Evolutionary conservation across 2,888 invertebrate species (phyloP).

Genomic region (Crepidodera aurea): DNA sequence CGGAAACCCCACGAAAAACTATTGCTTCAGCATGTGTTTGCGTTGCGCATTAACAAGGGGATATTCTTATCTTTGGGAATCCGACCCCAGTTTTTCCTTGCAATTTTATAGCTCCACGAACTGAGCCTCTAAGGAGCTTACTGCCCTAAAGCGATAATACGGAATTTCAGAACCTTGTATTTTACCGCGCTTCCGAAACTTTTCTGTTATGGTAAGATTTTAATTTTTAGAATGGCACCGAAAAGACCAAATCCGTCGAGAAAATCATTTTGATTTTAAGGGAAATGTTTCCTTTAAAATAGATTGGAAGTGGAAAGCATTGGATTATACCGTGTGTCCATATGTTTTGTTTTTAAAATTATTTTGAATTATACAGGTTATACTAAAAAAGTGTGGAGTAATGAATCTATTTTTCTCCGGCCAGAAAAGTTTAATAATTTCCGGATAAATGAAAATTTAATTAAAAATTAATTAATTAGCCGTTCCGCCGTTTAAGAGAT

Average conservation of each 20-base stretch:
- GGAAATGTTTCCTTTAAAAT: no score
- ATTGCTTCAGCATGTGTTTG: conserved; percentile 6
- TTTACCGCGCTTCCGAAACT: neutral
- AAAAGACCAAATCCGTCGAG: neutral
- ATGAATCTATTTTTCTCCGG: no score
- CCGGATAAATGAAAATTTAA: no score
- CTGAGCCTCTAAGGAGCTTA: conserved; percentile 14
- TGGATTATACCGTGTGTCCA: no score
- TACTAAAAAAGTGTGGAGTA: no score
- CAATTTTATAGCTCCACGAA: conserved; percentile 10
- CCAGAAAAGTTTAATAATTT: no score
- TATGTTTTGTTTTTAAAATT: no score
- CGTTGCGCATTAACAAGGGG: conserved; percentile 7
- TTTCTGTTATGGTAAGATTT: conserved; percentile 14
- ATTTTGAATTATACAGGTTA: no score
- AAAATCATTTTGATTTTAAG: no score
- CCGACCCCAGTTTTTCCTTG: conserved; percentile 17
- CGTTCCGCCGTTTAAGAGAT: no score
- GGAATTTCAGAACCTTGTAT: conserved; percentile 14
- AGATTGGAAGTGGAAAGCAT: no score
- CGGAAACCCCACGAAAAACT: neutral
- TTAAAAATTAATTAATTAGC: no score
- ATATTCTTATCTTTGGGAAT: conserved; percentile 11
- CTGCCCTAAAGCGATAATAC: conserved; percentile 23
- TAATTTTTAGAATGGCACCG: conserved; percentile 17